Evolutionary conservation across 2,113 vertebrate species (phyloP), one percentile per base, ranked within the genome.

Genomic region (Glaucomys volans): DNA sequence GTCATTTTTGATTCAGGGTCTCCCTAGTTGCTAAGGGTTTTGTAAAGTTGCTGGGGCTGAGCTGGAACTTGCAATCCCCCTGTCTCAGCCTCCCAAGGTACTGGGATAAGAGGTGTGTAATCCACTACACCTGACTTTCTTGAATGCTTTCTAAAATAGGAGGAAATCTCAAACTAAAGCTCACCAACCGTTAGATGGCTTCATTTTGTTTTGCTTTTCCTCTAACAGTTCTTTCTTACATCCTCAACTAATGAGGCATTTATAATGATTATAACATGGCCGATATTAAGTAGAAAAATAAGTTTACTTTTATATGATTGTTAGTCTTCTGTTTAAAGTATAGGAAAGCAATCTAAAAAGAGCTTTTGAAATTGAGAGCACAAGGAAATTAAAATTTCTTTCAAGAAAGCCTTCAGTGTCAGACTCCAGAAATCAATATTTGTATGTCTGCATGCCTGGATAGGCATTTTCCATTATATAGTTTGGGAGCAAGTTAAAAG

Each of bases 261-360:
- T 79, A 42, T 72, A 64, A 72, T 86, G 87, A 79, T 37, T 62
- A 69, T 13, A n/a, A 18, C 22, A 35, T 76, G 35, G 8, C 8
- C 50, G 71, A 18, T 69, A 77, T 71, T 86, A 77, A 94, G 44
- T 37, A 62, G 85, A 67, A 93, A 59, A n/a, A 90, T 62, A 81
- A 81, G 42, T 37, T 74, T 67, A 66, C 32, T 85, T 40, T 88
- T 40, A 66, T 44, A 66, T 62, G 85, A 84, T 47, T 10, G 35
- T 87, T 86, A 79, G 81, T 44, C 32, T 87, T 90, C n/a, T 9
- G 72, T 50, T 89, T 94, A 81, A 91, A 84, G 12, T 87, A 52
- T 59, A 26, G 40, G 44, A 37, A 77, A 79, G 37, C 17, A 89
- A 72, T 74, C 26, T 83, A 77, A 95, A 96, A 71, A 84, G 77